Evolutionary conservation across 2,888 invertebrate genomes (phyloP).

Genomic region (Agelastica alni): DNA sequence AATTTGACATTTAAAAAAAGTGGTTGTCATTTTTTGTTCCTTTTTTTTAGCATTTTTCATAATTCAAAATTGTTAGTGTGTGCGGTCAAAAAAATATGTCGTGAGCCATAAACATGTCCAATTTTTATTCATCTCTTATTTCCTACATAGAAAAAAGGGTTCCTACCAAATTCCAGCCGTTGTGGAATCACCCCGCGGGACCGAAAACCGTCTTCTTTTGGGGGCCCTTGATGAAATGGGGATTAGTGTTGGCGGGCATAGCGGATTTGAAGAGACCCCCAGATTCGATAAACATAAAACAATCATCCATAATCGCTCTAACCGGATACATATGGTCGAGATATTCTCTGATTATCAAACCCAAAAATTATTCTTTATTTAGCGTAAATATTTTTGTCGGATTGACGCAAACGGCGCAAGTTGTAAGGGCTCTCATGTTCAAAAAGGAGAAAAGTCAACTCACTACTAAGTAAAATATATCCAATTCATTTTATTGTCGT

Average conservation of each 20-base stretch:
- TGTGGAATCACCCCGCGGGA: conserved; percentile 62
- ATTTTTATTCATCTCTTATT: no score
- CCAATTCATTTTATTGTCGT: no score
- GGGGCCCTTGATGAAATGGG: conserved; percentile 97
- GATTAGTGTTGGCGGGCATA: conserved; percentile 85
- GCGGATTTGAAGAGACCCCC: conserved; percentile 89
- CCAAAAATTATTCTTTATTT: conserved; percentile 93
- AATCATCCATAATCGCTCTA: conserved; percentile 80
- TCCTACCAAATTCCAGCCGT: neutral
- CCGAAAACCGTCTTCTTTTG: conserved; percentile 99
- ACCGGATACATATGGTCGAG: conserved; percentile 96
- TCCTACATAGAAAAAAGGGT: neutral
- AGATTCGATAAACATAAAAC: conserved; percentile 81
- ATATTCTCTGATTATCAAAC: conserved; percentile 93
- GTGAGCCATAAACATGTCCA: no score
- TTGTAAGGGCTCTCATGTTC: no score
- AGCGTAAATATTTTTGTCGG: conserved; percentile 96
- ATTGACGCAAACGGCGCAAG: conserved; percentile 81
- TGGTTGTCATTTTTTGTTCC: no score
- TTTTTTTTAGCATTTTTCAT: no score
- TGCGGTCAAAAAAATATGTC: no score
- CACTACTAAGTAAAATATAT: no score
- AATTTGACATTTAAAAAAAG: no score
- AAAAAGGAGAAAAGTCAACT: no score
- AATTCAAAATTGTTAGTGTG: no score